Evolutionary conservation across 1,140 invertebrate species (phyloP).

Genomic region (Pogonomyrmex californicus): DNA sequence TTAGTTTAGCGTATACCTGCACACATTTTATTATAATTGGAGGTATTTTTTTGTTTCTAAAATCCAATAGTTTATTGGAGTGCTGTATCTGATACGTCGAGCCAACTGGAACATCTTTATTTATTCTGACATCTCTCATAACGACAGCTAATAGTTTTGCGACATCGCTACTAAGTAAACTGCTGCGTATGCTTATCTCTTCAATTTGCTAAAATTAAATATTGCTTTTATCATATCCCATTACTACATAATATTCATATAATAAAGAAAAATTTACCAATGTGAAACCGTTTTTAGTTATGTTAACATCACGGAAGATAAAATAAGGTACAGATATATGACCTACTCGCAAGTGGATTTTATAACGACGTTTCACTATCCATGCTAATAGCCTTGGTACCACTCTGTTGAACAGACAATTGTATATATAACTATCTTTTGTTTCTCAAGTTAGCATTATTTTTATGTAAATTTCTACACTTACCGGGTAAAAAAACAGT

Average conservation of each 20-base stretch:
- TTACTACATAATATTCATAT: not conserved
- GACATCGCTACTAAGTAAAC: slow-evolving; percentile 95
- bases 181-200: slow-evolving; percentile 94
- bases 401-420: slow-evolving; percentile 86
- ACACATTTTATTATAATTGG: slow-evolving; percentile 93
- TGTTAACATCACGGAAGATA: slow-evolving; percentile 89
- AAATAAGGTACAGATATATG: slow-evolving; percentile 90
- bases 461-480: slow-evolving; percentile 44
- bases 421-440: slow-evolving; percentile 5
- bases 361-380: slow-evolving; percentile 90
- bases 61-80: slow-evolving; percentile 88
- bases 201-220: slow-evolving; percentile 92
- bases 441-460: not conserved
- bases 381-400: slow-evolving; percentile 90
- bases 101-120: slow-evolving; percentile 90
- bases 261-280: slow-evolving; percentile 88
- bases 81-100: slow-evolving; percentile 78
- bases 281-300: slow-evolving; percentile 90
- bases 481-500: slow-evolving; percentile 84
- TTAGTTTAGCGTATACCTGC: slow-evolving; percentile 88
- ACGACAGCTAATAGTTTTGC: slow-evolving; percentile 95
- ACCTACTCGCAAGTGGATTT: slow-evolving; percentile 90
- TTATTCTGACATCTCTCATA: slow-evolving; percentile 94
- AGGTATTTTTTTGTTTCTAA: slow-evolving; percentile 92
- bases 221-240: slow-evolving; percentile 28